A percentile compares a stretch with the other conserved stretches of the same genome.
Evolutionary conservation across 2,888 invertebrate genomes (phyloP).

Genomic region (Andrena camellia): DNA sequence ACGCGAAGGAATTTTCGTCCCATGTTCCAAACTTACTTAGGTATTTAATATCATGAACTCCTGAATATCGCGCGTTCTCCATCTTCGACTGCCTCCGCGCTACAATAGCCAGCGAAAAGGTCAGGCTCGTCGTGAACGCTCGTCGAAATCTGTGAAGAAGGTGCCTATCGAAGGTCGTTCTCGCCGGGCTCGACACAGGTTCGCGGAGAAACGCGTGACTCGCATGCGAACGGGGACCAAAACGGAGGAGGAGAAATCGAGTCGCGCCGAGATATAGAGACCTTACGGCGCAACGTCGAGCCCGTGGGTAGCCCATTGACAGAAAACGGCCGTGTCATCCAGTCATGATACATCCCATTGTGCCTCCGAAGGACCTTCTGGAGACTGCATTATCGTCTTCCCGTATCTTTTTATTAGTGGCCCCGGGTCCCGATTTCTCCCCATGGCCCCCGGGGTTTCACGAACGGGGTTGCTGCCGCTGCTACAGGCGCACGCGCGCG

Average conservation of each 20-base stretch:
- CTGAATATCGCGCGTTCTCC: too few relatives aligned
- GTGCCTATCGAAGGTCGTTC: constrained; percentile 15
- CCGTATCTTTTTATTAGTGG: constrained; percentile 82
- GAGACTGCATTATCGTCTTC: constrained; percentile 79
- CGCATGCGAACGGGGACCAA: constrained; percentile 31
- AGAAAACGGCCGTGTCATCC: constrained; percentile 83
- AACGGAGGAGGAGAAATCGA: constrained; percentile 53
- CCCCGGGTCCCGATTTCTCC: constrained; percentile 75
- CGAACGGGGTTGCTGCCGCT: constrained; percentile 52
- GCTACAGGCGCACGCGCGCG: constrained; percentile 33
- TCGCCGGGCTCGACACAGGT: constrained; percentile 13
- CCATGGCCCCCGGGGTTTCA: constrained; percentile 61
- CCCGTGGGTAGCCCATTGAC: constrained; percentile 83
- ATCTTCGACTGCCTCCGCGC: too few relatives aligned
- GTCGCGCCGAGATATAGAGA: constrained; percentile 75
- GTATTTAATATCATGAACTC: too few relatives aligned
- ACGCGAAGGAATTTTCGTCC: too few relatives aligned
- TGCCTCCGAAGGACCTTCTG: constrained; percentile 81
- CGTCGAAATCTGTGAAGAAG: not conserved
- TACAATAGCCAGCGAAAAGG: too few relatives aligned
- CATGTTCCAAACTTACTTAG: too few relatives aligned
- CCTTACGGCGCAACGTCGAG: constrained; percentile 79
- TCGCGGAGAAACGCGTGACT: constrained; percentile 71
- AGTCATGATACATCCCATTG: constrained; percentile 83
- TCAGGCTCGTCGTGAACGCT: not conserved